A percentile compares a stretch with the other conserved stretches of the same genome.
These are phyloP conservation scores for Eulemur rufifrons DNA, from an alignment of 2,113 vertebrate species.

Conservation along the genomic window DNA sequence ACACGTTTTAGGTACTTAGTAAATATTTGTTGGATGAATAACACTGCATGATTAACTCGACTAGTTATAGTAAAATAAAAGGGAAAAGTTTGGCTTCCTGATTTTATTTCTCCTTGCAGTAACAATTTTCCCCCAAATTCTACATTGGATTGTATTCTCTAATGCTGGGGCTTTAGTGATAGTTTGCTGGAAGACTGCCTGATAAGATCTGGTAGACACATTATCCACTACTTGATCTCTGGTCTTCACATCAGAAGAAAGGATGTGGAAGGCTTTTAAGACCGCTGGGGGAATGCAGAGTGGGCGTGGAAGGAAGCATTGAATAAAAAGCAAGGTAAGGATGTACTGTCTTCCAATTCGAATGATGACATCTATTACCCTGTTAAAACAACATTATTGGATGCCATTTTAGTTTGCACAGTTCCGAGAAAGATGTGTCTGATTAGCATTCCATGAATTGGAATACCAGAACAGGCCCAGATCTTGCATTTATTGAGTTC, in stretches of 20 bases:
- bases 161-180: neutral
- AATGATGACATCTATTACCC: neutral
- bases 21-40: slow-evolving; percentile 2
- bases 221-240: slow-evolving; percentile 64
- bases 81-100: neutral
- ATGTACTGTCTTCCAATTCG: slow-evolving; percentile 11
- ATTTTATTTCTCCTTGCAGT: neutral
- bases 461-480: neutral
- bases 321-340: slow-evolving; percentile 44
- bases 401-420: neutral
- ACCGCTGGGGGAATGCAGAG: neutral
- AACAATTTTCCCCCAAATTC: neutral
- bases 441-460: neutral
- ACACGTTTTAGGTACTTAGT: neutral
- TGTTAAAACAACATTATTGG: neutral
- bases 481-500: neutral
- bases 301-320: neutral
- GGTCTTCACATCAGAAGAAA: slow-evolving; percentile 33
- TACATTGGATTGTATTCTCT: neutral
- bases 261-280: slow-evolving; percentile 54
- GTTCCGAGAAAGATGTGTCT: neutral
- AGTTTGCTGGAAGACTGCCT: slow-evolving; percentile 67
- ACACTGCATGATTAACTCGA: neutral
- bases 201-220: slow-evolving; percentile 19
- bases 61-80: neutral